Evolutionary conservation across 1,140 invertebrate species (phyloP).

Genomic region (Pinna nobilis): DNA sequence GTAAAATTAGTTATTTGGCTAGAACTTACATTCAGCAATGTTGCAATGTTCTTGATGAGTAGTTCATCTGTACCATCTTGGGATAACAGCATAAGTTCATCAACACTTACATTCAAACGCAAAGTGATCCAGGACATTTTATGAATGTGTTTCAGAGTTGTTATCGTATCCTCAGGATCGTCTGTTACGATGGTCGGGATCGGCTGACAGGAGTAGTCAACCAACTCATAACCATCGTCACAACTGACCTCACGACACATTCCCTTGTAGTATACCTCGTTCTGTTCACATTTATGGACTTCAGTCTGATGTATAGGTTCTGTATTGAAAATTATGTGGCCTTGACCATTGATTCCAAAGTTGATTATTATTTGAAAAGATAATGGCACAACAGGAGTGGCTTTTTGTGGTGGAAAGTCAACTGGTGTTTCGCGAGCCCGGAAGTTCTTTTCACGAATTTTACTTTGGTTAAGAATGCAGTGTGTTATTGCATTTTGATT

Average conservation of each 20-base stretch:
- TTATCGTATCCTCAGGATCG: conserved; percentile 19
- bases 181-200: conserved; percentile 9
- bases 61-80: conserved; percentile 38
- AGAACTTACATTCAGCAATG: conserved; percentile 56
- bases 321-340: conserved; percentile 77
- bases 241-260: conserved; percentile 50
- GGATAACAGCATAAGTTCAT: conserved; percentile 34
- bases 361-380: conserved; percentile 76
- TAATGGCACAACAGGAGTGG: conserved; percentile 47
- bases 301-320: conserved; percentile 36
- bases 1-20: conserved; percentile 59
- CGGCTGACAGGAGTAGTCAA: conserved; percentile 37
- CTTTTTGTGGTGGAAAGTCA: background rate
- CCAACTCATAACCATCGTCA: conserved; percentile 41
- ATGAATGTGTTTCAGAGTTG: conserved; percentile 18
- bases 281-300: conserved; percentile 32
- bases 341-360: conserved; percentile 69
- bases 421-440: background rate
- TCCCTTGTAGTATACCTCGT: conserved; percentile 72
- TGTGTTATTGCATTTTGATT: conserved; percentile 16
- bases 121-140: conserved; percentile 42
- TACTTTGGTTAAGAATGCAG: background rate
- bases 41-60: conserved; percentile 41
- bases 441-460: background rate
- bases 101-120: conserved; percentile 47